Evolutionary conservation across 2,113 vertebrate genomes (phyloP), one percentile per base, ranked within the genome.

Genomic region (Ammospiza nelsoni): DNA sequence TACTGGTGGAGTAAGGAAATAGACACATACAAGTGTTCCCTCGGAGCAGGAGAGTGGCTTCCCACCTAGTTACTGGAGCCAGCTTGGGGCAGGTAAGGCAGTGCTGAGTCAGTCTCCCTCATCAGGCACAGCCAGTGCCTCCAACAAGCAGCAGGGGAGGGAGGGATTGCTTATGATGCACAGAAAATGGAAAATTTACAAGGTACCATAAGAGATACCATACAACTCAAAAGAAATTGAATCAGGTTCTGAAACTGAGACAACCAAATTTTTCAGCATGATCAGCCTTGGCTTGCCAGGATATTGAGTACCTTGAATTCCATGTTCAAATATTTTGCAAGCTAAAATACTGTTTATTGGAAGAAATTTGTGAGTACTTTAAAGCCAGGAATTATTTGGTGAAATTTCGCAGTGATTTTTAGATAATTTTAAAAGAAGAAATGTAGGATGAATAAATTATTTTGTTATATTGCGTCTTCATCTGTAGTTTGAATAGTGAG

Each of bases 261-360:
- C 46, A 83, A 48, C 71, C 87, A 74, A 77, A 84, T 90, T 96
- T 93, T 92, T 90, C 86, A 94, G 16, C 51, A 44, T 43, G 55
- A 91, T 23, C 52, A 61, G 9, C 41, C 55, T 85, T 79, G 5
- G 2, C 59, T 78, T 82, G 46, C 51, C 54, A 77, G 66, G 59
- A 31, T 88, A 43, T 43, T 15, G 29, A 84, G 43, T 76, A 46
- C 68, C 63, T 83, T 68, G 52, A 86, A 52, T 85, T 44, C 39
- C 21, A 28, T 6, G 35, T 86, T 93, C 48, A 41, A 27, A 29
- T 74, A 84, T 51, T 80, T 81, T 78, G 57, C 44, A 61, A 84
- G 52, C 29, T 79, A 52, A 69, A 83, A 80, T 63, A 33, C 28
- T 85, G 28, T 31, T 61, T 81, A 39, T 29, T 88, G 49, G 25